Conservation (phyloP, 2,888 invertebrate species). For the Phaedon cochleariae region DNA sequence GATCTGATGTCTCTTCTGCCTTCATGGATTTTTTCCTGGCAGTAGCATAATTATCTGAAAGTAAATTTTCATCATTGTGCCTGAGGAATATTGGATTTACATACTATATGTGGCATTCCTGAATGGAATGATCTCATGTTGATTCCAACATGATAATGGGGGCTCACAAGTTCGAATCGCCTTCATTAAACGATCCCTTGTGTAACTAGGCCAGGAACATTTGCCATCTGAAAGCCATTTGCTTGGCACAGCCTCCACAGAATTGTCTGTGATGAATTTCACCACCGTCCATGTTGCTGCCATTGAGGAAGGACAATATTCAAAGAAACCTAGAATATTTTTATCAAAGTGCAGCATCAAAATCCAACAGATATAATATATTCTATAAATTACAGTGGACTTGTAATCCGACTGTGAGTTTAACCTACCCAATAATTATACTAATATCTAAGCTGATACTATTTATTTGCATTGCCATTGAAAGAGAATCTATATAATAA, state of each 20-base stretch:
- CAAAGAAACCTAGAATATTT: background rate
- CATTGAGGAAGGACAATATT: too few species aligned
- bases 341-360: background rate
- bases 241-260: conserved; percentile 13
- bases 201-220: conserved; percentile 14
- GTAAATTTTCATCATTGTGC: background rate
- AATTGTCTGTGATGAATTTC: conserved; percentile 13
- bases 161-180: conserved; percentile 6
- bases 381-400: too few species aligned
- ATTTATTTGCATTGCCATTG: too few species aligned
- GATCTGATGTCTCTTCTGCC: conserved; percentile 14
- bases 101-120: conserved; percentile 12
- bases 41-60: conserved; percentile 11
- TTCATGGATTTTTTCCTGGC: conserved; percentile 6
- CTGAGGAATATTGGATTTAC: background rate
- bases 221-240: conserved; percentile 10
- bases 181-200: conserved; percentile 1
- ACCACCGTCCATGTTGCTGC: conserved; percentile 2
- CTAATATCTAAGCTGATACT: too few species aligned
- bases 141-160: conserved; percentile 3
- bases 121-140: conserved; percentile 9
- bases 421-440: too few species aligned
- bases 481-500: too few species aligned
- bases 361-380: background rate
- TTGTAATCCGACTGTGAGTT: too few species aligned